phyloP scores from a whole-genome alignment of 2,113 vertebrate genomes.

The Ciconia maguari region DNA sequence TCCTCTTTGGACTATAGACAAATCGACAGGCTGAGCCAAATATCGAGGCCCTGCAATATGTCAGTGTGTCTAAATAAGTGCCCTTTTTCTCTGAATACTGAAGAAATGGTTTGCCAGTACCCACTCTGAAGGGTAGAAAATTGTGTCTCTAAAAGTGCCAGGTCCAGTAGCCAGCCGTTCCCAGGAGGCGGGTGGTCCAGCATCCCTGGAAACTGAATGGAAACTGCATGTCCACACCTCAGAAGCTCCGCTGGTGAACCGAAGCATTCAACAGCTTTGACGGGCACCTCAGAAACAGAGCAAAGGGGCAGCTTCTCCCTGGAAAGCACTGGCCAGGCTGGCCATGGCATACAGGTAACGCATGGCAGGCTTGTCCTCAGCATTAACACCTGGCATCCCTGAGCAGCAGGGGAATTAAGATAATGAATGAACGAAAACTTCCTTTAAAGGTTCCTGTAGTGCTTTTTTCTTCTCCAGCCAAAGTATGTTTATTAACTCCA shows the following conservation, averaged over 20 bases:
- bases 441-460: background rate
- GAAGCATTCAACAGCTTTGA: background rate
- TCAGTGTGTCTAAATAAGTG: background rate
- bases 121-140: background rate
- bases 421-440: background rate
- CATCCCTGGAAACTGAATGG: background rate
- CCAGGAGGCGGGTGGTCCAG: background rate
- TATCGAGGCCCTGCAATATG: background rate
- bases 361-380: background rate
- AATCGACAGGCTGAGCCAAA: background rate
- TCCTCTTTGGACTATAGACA: background rate
- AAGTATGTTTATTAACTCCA: background rate
- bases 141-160: background rate
- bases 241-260: background rate
- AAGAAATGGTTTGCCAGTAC: background rate
- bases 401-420: background rate
- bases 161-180: background rate
- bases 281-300: rapidly evolving
- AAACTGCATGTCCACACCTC: background rate
- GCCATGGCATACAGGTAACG: rapidly evolving
- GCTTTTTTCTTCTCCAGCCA: background rate
- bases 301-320: rapidly evolving
- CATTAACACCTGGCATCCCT: rapidly evolving
- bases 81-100: background rate
- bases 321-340: background rate